Evolutionary conservation across 1,140 invertebrate species (phyloP).

Genomic region (Drosophila parvula): DNA sequence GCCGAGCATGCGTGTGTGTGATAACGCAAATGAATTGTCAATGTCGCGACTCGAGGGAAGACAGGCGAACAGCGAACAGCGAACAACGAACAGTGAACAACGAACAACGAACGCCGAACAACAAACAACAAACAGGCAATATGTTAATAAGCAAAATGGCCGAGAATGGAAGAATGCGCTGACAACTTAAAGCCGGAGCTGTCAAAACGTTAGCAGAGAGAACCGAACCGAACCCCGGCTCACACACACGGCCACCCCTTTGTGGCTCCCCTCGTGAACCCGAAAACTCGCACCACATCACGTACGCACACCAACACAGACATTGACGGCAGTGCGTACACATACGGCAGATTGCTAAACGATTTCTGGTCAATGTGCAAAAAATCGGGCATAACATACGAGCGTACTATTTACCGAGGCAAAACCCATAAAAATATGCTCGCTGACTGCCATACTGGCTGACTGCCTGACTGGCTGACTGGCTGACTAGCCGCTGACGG

Average conservation of each 20-base stretch:
- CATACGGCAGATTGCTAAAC: slow-evolving; percentile 54
- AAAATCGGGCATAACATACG: slow-evolving; percentile 66
- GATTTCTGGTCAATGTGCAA: slow-evolving; percentile 69
- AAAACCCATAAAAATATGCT: slow-evolving; percentile 64
- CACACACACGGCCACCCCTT: not conserved
- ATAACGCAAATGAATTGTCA: slow-evolving; percentile 76
- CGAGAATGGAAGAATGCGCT: slow-evolving; percentile 65
- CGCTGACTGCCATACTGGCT: slow-evolving; percentile 7
- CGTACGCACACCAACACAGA: slow-evolving; percentile 50
- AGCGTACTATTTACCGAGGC: slow-evolving; percentile 35
- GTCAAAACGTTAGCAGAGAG: slow-evolving; percentile 69
- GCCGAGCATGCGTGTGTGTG: slow-evolving; percentile 37
- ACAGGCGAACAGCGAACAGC: slow-evolving; percentile 36
- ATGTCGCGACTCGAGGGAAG: slow-evolving; percentile 60
- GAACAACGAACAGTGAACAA: not conserved
- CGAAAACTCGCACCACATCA: slow-evolving; percentile 64
- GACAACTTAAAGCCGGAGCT: slow-evolving; percentile 78
- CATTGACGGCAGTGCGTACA: slow-evolving; percentile 26
- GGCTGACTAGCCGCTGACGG: slow-evolving; percentile 25
- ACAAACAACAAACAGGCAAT: slow-evolving; percentile 60
- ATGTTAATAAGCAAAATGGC: slow-evolving; percentile 73
- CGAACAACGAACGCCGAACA: slow-evolving; percentile 25
- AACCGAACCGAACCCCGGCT: slow-evolving; percentile 7
- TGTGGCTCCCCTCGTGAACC: slow-evolving; percentile 42
- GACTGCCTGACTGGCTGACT: not conserved